phyloP scores from a whole-genome alignment of 2,888 invertebrate genomes.

The Chrysomela aeneicollis region DNA sequence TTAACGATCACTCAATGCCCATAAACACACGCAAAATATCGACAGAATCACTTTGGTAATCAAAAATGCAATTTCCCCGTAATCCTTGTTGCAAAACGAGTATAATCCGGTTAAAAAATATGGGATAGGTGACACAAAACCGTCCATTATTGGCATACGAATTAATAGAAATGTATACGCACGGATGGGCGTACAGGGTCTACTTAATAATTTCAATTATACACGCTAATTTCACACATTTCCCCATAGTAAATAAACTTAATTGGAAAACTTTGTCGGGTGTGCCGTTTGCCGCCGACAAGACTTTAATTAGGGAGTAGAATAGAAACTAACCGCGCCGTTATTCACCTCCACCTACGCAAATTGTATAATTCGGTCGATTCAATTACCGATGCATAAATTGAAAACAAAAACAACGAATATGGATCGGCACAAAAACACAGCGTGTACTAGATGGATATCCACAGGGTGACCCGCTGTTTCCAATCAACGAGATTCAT shows the following conservation, averaged over 20 bases:
- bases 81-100: too few relatives aligned
- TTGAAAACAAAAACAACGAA: neutral
- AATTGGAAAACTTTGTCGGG: constrained; percentile 19
- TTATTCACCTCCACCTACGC: neutral
- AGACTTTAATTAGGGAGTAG: constrained; percentile 2
- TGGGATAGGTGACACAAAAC: too few relatives aligned
- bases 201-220: constrained; percentile 1
- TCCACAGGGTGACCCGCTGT: too few relatives aligned
- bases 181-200: neutral
- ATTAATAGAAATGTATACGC: neutral
- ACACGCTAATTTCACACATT: constrained; percentile 7
- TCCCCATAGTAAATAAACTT: constrained; percentile 15
- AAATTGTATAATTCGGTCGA: neutral
- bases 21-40: too few relatives aligned
- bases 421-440: neutral
- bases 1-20: too few relatives aligned
- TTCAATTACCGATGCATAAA: neutral
- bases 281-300: constrained; percentile 13
- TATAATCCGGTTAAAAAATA: too few relatives aligned
- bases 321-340: neutral
- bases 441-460: too few relatives aligned
- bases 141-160: too few relatives aligned
- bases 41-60: too few relatives aligned
- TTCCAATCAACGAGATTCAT: too few relatives aligned
- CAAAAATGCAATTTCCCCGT: too few relatives aligned